Evolutionary conservation across 2,113 vertebrate species (phyloP).

Genomic region (Seriola rivoliana): DNA sequence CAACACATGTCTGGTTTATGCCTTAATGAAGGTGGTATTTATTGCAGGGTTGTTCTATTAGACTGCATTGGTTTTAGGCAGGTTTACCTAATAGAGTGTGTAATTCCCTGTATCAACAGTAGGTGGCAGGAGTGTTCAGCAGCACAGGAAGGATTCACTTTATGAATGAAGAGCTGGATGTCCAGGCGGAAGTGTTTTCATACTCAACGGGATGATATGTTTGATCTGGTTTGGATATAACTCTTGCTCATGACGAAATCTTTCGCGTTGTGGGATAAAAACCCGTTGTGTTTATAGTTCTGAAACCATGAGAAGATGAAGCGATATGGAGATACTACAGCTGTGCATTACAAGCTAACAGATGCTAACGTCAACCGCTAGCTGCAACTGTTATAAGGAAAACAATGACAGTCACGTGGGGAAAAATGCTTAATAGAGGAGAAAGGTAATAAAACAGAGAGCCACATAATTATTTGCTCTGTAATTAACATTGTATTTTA

Average conservation of each 20-base stretch:
- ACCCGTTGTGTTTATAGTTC: background rate
- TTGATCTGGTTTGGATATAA: too few species aligned
- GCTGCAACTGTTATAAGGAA: slow-evolving; percentile 1
- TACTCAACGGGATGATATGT: background rate
- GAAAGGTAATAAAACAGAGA: background rate
- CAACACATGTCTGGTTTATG: too few species aligned
- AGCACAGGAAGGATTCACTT: slow-evolving; percentile 73
- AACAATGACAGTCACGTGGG: background rate
- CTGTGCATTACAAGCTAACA: slow-evolving; percentile 41
- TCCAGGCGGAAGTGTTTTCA: slow-evolving; percentile 47
- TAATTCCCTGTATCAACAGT: too few species aligned
- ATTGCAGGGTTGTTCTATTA: background rate
- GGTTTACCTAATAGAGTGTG: too few species aligned
- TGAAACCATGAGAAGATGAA: slow-evolving; percentile 40
- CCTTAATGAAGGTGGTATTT: too few species aligned
- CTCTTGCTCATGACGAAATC: background rate
- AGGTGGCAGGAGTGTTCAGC: slow-evolving; percentile 30
- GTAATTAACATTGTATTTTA: background rate
- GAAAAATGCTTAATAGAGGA: slow-evolving; percentile 30
- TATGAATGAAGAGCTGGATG: slow-evolving; percentile 10
- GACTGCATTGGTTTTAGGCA: too few species aligned
- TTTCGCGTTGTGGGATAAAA: background rate
- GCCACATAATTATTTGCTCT: background rate
- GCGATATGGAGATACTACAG: slow-evolving; percentile 15
- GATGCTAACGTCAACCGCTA: slow-evolving; percentile 58